phyloP scores from a whole-genome alignment of 2,797 vertebrate genomes.

The Lagodon rhomboides region DNA sequence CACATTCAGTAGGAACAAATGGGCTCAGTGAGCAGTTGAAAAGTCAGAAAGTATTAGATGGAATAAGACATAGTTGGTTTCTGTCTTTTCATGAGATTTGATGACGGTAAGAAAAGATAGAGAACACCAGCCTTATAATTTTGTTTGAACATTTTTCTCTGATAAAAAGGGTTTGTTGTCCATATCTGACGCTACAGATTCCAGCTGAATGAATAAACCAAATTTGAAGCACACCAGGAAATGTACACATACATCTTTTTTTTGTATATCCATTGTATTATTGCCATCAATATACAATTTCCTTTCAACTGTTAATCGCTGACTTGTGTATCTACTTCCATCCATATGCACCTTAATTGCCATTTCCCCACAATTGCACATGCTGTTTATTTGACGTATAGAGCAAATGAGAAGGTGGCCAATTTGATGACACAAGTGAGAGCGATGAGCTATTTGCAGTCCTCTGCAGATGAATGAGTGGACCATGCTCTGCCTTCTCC shows the following conservation, averaged over 20 bases:
- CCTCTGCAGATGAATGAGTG: slow-evolving; percentile 60
- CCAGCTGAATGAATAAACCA: neutral
- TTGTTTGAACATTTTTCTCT: neutral
- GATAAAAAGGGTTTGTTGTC: too few relatives aligned
- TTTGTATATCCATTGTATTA: neutral
- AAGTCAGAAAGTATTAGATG: too few relatives aligned
- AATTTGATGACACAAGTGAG: slow-evolving; percentile 69
- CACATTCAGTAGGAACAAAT: too few relatives aligned
- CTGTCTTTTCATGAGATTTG: too few relatives aligned
- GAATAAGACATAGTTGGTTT: neutral
- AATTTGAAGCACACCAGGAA: neutral
- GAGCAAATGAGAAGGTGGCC: slow-evolving; percentile 47
- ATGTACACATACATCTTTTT: neutral
- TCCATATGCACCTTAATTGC: slow-evolving; percentile 50
- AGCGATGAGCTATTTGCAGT: slow-evolving; percentile 59
- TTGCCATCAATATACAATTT: neutral
- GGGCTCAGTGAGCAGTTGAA: too few relatives aligned
- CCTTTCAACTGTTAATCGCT: slow-evolving; percentile 6
- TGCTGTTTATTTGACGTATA: neutral
- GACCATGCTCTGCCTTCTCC: slow-evolving; percentile 71
- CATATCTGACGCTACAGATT: neutral
- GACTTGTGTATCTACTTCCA: slow-evolving; percentile 44
- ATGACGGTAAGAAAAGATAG: too few relatives aligned
- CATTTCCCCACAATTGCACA: slow-evolving; percentile 34
- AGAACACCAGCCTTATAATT: too few relatives aligned